Evolutionary conservation across 1,140 invertebrate species (phyloP).

Genomic region (Ceratina australensis): DNA sequence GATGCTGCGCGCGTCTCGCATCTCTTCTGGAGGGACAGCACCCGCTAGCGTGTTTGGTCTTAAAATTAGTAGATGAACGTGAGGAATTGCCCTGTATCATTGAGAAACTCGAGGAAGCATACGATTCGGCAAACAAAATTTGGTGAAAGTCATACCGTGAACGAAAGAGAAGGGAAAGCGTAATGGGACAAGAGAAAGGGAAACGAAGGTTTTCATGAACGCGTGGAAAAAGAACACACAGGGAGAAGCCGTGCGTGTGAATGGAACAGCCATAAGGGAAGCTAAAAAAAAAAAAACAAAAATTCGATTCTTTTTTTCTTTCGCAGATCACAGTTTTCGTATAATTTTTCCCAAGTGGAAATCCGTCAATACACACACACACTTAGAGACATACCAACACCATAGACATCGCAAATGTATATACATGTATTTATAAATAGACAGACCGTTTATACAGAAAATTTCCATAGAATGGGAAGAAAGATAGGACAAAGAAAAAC

Average conservation of each 20-base stretch:
- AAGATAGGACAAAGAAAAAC: background rate
- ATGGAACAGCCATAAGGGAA: slow-evolving; percentile 9
- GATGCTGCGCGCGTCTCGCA: slow-evolving; percentile 39
- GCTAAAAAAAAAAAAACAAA: background rate
- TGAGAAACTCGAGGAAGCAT: slow-evolving; percentile 50
- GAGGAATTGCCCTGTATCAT: slow-evolving; percentile 77
- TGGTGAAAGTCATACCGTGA: background rate
- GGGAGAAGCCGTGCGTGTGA: slow-evolving; percentile 48
- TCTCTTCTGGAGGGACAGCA: slow-evolving; percentile 71
- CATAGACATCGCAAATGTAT: background rate
- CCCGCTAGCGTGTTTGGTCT: slow-evolving; percentile 65
- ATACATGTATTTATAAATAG: background rate
- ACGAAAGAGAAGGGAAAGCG: background rate
- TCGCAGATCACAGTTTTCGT: background rate
- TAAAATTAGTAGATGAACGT: slow-evolving; percentile 69
- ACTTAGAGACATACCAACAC: background rate
- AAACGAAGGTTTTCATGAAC: background rate
- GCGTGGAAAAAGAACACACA: background rate
- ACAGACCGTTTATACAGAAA: slow-evolving; percentile 24
- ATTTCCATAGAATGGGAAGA: slow-evolving; percentile 45
- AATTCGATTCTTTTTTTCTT: slow-evolving; percentile 14
- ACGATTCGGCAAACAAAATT: slow-evolving; percentile 45
- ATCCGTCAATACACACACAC: slow-evolving; percentile 22
- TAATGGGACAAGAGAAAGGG: background rate
- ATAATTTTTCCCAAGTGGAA: slow-evolving; percentile 2